Evolutionary conservation across 1,140 invertebrate species (phyloP).

Genomic region (Drosophila ohnishii): DNA sequence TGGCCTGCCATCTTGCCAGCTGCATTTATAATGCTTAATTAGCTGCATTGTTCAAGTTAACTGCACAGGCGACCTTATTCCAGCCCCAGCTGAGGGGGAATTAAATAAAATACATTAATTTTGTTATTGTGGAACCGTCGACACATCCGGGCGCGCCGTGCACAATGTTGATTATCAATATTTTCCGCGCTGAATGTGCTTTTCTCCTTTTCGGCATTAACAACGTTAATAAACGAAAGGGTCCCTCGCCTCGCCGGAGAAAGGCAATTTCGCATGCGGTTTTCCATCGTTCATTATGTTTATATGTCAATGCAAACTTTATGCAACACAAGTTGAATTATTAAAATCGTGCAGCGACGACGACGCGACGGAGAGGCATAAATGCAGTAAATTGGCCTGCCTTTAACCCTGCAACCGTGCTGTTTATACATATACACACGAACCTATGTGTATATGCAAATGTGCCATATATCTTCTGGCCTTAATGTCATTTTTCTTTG

Average conservation of each 20-base stretch:
- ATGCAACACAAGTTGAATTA: conserved; percentile 70
- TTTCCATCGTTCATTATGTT: conserved; percentile 50
- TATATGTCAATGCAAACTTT: conserved; percentile 54
- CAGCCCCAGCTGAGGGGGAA: conserved; percentile 9
- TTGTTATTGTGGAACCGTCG: conserved; percentile 57
- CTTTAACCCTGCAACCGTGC: conserved; percentile 43
- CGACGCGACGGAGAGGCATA: conserved; percentile 35
- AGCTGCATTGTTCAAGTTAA: conserved; percentile 74
- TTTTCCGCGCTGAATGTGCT: conserved; percentile 38
- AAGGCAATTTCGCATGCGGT: conserved; percentile 49
- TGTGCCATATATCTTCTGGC: conserved; percentile 70
- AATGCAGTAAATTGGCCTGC: conserved; percentile 70
- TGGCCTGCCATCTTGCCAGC: conserved; percentile 32
- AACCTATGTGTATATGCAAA: conserved; percentile 57
- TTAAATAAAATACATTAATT: conserved; percentile 70
- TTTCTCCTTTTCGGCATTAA: conserved; percentile 45
- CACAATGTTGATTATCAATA: conserved; percentile 66
- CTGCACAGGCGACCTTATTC: conserved; percentile 59
- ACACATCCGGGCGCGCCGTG: conserved; percentile 16
- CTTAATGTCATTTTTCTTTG: conserved; percentile 78
- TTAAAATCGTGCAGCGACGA: conserved; percentile 58
- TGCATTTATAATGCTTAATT: conserved; percentile 77
- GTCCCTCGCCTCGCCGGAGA: conserved; percentile 11
- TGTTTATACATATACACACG: conserved; percentile 17
- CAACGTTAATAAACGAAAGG: conserved; percentile 46